These are phyloP conservation scores for Hemiscyllium ocellatum DNA, from an alignment of 2,113 vertebrate species.

Conservation along the genomic window DNA sequence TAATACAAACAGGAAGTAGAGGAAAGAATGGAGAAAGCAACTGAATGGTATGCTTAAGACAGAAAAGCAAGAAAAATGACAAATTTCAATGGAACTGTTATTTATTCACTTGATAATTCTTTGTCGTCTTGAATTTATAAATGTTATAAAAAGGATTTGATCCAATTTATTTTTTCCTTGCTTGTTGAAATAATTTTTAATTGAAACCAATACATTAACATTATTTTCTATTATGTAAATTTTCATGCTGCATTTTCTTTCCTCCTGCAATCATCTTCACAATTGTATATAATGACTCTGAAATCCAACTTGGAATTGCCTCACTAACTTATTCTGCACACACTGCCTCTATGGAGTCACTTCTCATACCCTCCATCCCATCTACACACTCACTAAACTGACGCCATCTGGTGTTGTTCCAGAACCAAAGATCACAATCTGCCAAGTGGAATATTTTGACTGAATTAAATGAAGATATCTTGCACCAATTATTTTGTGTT, in stretches of 20 bases:
- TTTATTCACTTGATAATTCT: not conserved
- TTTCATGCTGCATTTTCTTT: not conserved
- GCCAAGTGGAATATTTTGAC: not conserved
- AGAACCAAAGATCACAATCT: not conserved
- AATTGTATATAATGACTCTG: not conserved
- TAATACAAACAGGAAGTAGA: constrained; percentile 20
- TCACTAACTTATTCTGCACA: not conserved
- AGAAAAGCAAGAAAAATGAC: not conserved
- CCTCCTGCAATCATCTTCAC: not conserved
- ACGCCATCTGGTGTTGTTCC: constrained; percentile 30
- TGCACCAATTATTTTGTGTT: not conserved
- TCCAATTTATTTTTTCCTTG: not conserved
- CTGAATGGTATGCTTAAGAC: not conserved
- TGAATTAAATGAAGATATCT: constrained; percentile 8
- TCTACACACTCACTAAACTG: not conserved
- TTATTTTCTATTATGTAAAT: not conserved
- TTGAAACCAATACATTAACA: not conserved
- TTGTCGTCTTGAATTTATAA: not conserved
- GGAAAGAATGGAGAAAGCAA: not conserved
- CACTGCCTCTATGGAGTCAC: not conserved
- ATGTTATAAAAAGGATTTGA: not conserved
- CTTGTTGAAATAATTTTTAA: not conserved
- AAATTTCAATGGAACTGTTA: not conserved
- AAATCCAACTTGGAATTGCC: not conserved
- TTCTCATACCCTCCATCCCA: not conserved